Conservation (phyloP, 2,888 invertebrate genomes). For the Pelosia muscerda region DNA sequence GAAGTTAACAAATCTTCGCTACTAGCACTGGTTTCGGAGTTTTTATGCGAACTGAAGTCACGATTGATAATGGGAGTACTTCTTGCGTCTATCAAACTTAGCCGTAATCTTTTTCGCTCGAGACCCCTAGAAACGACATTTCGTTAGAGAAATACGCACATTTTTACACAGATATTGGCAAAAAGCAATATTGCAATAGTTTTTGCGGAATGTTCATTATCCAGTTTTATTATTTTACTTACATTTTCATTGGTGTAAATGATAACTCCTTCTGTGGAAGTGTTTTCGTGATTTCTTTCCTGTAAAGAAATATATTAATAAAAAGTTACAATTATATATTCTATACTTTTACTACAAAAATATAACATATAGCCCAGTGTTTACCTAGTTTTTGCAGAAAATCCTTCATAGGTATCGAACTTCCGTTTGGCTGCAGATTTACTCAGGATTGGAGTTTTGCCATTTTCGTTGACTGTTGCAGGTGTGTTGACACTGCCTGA, state of each 20-base stretch:
- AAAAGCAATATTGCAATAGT: not conserved
- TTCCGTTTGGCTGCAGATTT: constrained; percentile 90
- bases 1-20: constrained; percentile 80
- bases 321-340: not conserved
- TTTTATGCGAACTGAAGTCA: constrained; percentile 72
- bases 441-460: constrained; percentile 87
- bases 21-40: constrained; percentile 77
- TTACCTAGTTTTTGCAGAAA: constrained; percentile 90
- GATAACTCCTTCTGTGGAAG: constrained; percentile 88
- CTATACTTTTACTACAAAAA: too few relatives aligned
- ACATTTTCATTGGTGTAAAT: constrained; percentile 88
- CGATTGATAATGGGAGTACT: constrained; percentile 76
- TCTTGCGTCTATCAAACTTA: constrained; percentile 79
- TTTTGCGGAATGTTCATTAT: not conserved
- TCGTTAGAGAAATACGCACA: not conserved
- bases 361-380: not conserved
- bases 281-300: constrained; percentile 88
- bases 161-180: not conserved
- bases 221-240: constrained; percentile 63
- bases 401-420: constrained; percentile 85
- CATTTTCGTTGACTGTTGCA: constrained; percentile 74
- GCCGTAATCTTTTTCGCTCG: constrained; percentile 80
- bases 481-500: constrained; percentile 88
- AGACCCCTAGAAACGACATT: constrained; percentile 68
- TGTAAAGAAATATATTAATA: constrained; percentile 66